phyloP scores from a whole-genome alignment of 1,140 invertebrate genomes.

The Atta cephalotes region DNA sequence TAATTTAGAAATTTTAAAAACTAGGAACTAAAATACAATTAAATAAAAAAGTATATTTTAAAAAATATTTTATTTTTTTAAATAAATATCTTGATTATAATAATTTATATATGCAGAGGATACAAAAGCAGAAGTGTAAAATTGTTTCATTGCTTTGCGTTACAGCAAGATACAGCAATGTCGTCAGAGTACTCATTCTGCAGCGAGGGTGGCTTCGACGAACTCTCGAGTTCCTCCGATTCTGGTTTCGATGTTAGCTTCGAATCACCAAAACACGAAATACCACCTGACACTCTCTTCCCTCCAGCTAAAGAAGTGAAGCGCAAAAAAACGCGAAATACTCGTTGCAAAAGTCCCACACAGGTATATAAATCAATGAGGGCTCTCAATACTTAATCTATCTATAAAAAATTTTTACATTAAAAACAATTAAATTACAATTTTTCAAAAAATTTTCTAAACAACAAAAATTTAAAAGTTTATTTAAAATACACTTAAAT shows the following conservation, averaged over 20 bases:
- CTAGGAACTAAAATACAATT: not conserved
- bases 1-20: not conserved
- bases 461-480: not conserved
- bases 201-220: slow-evolving; percentile 88
- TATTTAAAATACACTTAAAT: not conserved
- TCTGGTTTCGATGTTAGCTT: slow-evolving; percentile 90
- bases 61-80: slow-evolving; percentile 12
- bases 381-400: not conserved
- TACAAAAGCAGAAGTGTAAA: slow-evolving; percentile 16
- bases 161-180: slow-evolving; percentile 65
- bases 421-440: not conserved
- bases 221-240: slow-evolving; percentile 90
- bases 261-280: slow-evolving; percentile 85
- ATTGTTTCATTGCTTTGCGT: slow-evolving; percentile 19
- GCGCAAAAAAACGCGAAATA: slow-evolving; percentile 82
- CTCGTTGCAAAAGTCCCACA: slow-evolving; percentile 85
- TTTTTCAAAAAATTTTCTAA: not conserved
- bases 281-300: slow-evolving; percentile 76
- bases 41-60: not conserved
- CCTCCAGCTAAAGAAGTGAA: slow-evolving; percentile 82
- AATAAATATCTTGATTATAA: not conserved
- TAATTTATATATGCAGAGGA: not conserved
- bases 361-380: slow-evolving; percentile 80
- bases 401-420: not conserved
- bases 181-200: slow-evolving; percentile 84